Base-by-base conservation (phyloP, 2,113 vertebrate genomes). In the Tupaia tana region DNA sequence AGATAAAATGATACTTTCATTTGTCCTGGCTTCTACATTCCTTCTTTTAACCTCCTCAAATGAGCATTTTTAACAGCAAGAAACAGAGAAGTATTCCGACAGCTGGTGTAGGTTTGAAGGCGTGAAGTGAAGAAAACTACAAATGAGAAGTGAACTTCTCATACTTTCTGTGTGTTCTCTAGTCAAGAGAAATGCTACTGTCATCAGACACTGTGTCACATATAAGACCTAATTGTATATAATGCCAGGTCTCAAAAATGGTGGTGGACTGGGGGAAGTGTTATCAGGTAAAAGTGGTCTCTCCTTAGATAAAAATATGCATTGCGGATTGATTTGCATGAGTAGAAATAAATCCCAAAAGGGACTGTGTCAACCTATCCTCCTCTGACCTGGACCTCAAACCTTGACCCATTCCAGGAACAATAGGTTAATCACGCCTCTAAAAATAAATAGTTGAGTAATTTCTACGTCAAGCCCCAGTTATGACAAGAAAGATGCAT, bases 161-260 rank as follows among this genome's bases (percentile, higher is more conserved):
- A 31, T 25, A 20, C 43, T n/a, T 10, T 66, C 54, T 78, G 87
- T 94, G 86, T 89, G 77, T 95, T 85, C 67, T 84, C n/a, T 52
- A 52, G 22, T 74, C 78, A 86, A 85, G 61, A 90, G 24, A 85
- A 85, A 43, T 52, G 69, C 59, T 14, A 54, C 82, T 43, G 61
- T 86, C 77, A 85, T 24, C 63, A 66, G 25, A 58, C 24, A 63
- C 13, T 10, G 3, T 18, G 69, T 59, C 71, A 91, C n/a, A 77
- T 2, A 58, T 67, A 34, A 80, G 24, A 66, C 70, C 18, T 34
- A 24, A 43, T 67, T 0, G 3, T 14, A 59, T 10, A 11, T 7
- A 31, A 69, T 5, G 59, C 27, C 13, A 64, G 92, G 84, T 52
- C 24, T 69, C n/a, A 75, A 90, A 69, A 69, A 25, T 5, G 34